phyloP scores from a whole-genome alignment of 2,888 invertebrate species.

The Campoplex capitator region DNA sequence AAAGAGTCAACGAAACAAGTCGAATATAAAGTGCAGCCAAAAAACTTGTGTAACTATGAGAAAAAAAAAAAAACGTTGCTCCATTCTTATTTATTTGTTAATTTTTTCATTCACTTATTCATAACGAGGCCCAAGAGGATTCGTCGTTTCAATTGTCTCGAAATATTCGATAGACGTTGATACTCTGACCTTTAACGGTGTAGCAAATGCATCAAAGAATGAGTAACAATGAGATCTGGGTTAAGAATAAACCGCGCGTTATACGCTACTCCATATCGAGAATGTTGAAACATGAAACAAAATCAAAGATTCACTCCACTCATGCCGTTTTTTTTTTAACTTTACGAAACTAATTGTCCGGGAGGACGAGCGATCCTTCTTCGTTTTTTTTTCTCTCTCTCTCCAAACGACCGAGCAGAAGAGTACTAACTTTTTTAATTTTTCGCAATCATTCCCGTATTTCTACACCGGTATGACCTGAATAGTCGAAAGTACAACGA shows the following conservation, averaged over 20 bases:
- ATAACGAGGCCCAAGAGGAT: background rate
- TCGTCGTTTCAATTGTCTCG: constrained; percentile 6
- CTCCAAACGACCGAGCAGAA: background rate
- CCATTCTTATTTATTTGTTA: background rate
- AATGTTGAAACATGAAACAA: background rate
- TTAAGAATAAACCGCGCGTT: constrained; percentile 8
- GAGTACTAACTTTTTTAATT: background rate
- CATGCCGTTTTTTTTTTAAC: constrained; percentile 1
- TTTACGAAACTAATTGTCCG: constrained; percentile 14
- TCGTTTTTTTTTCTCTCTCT: background rate
- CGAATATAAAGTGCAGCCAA: too few relatives aligned
- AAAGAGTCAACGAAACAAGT: too few relatives aligned
- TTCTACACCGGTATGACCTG: background rate
- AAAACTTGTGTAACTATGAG: background rate
- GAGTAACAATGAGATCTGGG: constrained; percentile 23
- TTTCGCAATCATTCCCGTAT: constrained; percentile 4
- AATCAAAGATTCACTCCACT: background rate
- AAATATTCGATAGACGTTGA: constrained; percentile 4
- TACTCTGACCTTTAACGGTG: background rate
- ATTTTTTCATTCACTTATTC: background rate
- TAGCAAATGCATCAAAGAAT: background rate
- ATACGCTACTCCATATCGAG: background rate
- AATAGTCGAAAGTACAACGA: background rate
- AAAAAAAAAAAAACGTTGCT: background rate
- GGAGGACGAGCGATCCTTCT: background rate